Evolutionary conservation across 2,113 vertebrate species (phyloP).

Genomic region (Smithornis capensis): DNA sequence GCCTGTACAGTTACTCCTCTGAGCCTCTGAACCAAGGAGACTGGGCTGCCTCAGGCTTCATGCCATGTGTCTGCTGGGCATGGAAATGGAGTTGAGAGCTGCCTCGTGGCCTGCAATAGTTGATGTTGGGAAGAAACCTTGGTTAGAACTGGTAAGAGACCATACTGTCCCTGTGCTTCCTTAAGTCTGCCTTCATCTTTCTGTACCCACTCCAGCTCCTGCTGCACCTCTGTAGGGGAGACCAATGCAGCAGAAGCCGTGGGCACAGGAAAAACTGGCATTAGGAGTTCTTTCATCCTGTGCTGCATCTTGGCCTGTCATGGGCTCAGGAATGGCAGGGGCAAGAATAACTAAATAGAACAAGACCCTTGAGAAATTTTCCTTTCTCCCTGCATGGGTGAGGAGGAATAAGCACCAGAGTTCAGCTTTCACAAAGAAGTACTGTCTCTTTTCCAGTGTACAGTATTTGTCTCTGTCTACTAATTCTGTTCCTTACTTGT

Average conservation of each 20-base stretch:
- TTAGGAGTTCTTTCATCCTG: not conserved
- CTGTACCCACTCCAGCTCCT: not conserved
- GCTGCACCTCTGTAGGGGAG: not conserved
- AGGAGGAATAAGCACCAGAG: not conserved
- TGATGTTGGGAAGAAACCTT: not conserved
- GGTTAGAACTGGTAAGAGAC: not conserved
- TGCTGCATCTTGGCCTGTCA: not conserved
- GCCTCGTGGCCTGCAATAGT: not conserved
- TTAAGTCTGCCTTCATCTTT: not conserved
- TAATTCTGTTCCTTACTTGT: not conserved
- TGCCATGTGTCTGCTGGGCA: rapidly evolving
- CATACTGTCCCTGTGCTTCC: not conserved
- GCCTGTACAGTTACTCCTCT: not conserved
- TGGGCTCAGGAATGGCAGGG: not conserved
- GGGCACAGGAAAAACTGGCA: not conserved
- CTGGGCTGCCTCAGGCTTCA: not conserved
- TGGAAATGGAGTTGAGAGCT: not conserved
- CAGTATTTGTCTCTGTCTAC: not conserved
- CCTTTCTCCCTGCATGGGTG: not conserved
- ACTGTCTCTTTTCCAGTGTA: not conserved
- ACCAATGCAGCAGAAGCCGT: not conserved
- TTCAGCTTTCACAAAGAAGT: not conserved
- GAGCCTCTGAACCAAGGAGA: not conserved
- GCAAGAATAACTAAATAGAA: not conserved
- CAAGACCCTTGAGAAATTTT: not conserved